These are phyloP conservation scores for Leptinotarsa peninsularis DNA, from an alignment of 2,888 invertebrate species.

Conservation along the genomic window DNA sequence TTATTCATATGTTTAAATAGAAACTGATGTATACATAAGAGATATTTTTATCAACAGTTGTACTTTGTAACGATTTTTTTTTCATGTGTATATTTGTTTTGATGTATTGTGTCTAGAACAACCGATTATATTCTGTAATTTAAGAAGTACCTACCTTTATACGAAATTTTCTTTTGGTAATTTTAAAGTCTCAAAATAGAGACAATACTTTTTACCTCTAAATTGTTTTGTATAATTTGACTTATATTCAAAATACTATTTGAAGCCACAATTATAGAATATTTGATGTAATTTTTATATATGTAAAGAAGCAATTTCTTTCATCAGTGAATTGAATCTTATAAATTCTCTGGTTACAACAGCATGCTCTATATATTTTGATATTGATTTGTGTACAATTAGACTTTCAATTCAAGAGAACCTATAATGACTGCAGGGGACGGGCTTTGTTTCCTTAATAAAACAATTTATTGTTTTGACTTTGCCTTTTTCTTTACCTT, in stretches of 20 bases:
- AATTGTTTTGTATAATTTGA: constrained; percentile 22
- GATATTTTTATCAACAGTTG: constrained; percentile 36
- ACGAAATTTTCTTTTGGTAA: constrained; percentile 4
- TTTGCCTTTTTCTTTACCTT: constrained; percentile 20
- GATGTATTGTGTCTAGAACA: constrained; percentile 23
- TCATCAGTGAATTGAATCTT: constrained; percentile 45
- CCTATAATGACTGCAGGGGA: constrained; percentile 62
- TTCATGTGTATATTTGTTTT: constrained; percentile 43
- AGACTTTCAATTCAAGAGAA: constrained; percentile 52
- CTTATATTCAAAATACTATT: constrained; percentile 7
- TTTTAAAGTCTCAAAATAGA: constrained; percentile 17
- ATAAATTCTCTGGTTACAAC: constrained; percentile 49
- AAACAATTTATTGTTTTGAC: constrained; percentile 36
- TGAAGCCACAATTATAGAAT: not conserved
- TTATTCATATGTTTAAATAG: constrained; percentile 36
- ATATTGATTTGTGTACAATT: constrained; percentile 47
- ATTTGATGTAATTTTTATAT: constrained; percentile 3
- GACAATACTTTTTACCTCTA: constrained; percentile 15
- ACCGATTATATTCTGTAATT: constrained; percentile 28
- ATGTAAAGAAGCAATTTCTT: constrained; percentile 27
- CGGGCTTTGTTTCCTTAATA: constrained; percentile 61
- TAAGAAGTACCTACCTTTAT: constrained; percentile 27
- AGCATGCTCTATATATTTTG: constrained; percentile 48
- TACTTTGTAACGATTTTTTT: constrained; percentile 33
- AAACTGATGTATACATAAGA: constrained; percentile 36